These are phyloP conservation scores for Morpho helenor DNA, from an alignment of 2,888 invertebrate species.

Conservation along the genomic window DNA sequence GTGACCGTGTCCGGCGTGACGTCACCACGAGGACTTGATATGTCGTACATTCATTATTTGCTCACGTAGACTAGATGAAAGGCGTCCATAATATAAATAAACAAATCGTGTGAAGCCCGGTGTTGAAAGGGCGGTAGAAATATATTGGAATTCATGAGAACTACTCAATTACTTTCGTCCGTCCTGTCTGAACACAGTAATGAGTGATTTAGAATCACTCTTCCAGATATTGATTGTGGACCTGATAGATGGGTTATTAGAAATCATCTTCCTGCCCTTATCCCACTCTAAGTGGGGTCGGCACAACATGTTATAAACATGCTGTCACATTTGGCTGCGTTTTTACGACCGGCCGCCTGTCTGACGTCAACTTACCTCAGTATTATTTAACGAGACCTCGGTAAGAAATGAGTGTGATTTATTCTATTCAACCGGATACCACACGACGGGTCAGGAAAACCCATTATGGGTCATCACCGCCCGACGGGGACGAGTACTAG, in stretches of 20 bases:
- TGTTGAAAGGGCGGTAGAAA: conserved; percentile 60
- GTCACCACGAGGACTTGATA: conserved; percentile 39
- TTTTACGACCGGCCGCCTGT: too few relatives aligned
- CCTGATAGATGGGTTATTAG: background rate
- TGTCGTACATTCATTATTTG: conserved; percentile 72
- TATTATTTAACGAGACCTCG: too few relatives aligned
- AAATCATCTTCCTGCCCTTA: background rate
- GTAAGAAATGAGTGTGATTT: too few relatives aligned
- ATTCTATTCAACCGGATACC: too few relatives aligned
- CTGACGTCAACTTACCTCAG: too few relatives aligned
- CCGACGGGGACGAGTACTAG: too few relatives aligned
- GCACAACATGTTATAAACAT: too few relatives aligned
- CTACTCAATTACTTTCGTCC: conserved; percentile 45
- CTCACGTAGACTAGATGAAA: conserved; percentile 76
- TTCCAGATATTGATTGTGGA: conserved; percentile 1
- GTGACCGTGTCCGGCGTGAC: conserved; percentile 66
- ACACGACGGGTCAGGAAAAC: too few relatives aligned
- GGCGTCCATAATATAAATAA: conserved; percentile 72
- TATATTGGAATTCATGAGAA: conserved; percentile 62
- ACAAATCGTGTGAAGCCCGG: conserved; percentile 62
- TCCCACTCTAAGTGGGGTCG: too few relatives aligned
- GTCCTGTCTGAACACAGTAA: conserved; percentile 30
- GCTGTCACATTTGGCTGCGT: too few relatives aligned
- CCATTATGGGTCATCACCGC: too few relatives aligned
- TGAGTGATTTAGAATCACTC: conserved; percentile 32